Base-by-base conservation (phyloP, 2,113 vertebrate genomes). In the Hemiscyllium ocellatum region DNA sequence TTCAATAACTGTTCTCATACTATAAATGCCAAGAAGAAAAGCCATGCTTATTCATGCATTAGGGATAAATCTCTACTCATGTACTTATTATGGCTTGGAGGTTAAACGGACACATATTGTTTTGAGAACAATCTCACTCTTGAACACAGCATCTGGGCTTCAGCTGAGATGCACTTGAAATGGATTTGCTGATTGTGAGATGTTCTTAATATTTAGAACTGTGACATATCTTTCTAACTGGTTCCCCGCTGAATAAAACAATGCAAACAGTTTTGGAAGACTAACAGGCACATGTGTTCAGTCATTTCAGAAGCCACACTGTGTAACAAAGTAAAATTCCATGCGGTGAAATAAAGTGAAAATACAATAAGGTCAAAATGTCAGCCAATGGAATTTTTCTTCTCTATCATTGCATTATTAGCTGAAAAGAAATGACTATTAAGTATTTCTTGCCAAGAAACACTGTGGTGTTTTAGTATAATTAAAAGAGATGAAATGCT, bases 291-390 rank as follows among this genome's bases (percentile, higher is more conserved):
- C 61, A 93, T 37, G 8, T 42, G 65, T 94, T 47, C 91, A 94
- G 17, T 66, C 8, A 47, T 70, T 94, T 68, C 61, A 94, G 91
- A 94, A 94, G 61, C 61, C 65, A 68, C 65, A 94, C 66, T 42
- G 37, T 69, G 91, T 20, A 94, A 94, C 4, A 37, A 42, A 94
- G 17, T 37, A 42, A 47, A 90, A 69, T 94, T 26, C n/a, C 91
- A 94, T 47, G 37, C 70, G 66, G 65, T 47, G 37, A 42, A 94
- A 70, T 94, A 68, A 94, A 94, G 69, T 94, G 66, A 94, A 94
- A 94, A 94, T 68, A 19, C 61, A 69, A 24, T 69, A 69, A 93
- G 20, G 37, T 69, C 19, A 70, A 94, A 94, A n/a, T 42, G 61
- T 70, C 91, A 94, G 66, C n/a, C 47, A 69, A 94, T 69, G n/a